Evolutionary conservation across 2,797 vertebrate genomes (phyloP).

Genomic region (Peromyscus melanophrys): DNA sequence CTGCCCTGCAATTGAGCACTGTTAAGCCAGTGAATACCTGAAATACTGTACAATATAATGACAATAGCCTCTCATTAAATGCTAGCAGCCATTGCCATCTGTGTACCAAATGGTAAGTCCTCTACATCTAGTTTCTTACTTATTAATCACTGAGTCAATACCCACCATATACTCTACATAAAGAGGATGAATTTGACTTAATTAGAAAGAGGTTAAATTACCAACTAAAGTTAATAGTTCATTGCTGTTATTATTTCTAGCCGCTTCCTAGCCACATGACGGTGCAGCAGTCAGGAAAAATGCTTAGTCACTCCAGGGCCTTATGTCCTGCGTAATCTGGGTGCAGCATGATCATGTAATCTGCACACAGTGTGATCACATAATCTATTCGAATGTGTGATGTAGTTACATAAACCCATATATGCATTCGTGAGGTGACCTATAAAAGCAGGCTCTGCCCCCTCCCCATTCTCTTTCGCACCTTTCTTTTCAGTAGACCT

Average conservation of each 20-base stretch:
- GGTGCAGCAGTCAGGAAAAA: too few species aligned
- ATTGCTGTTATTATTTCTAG: neutral
- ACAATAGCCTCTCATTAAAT: neutral
- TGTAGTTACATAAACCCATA: too few species aligned
- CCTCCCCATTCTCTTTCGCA: too few species aligned
- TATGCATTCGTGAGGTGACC: too few species aligned
- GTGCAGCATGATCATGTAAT: too few species aligned
- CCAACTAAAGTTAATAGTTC: neutral
- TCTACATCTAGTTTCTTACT: conserved; percentile 27
- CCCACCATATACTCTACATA: neutral
- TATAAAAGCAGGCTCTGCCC: too few species aligned
- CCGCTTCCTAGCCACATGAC: too few species aligned
- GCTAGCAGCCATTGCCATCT: neutral
- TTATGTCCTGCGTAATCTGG: too few species aligned
- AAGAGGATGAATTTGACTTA: neutral
- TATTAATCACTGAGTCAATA: conserved; percentile 23
- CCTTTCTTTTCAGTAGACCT: too few species aligned
- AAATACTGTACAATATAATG: neutral
- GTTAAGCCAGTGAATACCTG: neutral
- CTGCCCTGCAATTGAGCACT: neutral
- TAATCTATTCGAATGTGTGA: too few species aligned
- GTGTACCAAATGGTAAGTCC: neutral
- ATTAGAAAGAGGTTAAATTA: neutral
- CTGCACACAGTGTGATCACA: too few species aligned
- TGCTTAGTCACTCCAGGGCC: too few species aligned